Evolutionary conservation across 2,113 vertebrate genomes (phyloP).

Genomic region (Desmodus rotundus): DNA sequence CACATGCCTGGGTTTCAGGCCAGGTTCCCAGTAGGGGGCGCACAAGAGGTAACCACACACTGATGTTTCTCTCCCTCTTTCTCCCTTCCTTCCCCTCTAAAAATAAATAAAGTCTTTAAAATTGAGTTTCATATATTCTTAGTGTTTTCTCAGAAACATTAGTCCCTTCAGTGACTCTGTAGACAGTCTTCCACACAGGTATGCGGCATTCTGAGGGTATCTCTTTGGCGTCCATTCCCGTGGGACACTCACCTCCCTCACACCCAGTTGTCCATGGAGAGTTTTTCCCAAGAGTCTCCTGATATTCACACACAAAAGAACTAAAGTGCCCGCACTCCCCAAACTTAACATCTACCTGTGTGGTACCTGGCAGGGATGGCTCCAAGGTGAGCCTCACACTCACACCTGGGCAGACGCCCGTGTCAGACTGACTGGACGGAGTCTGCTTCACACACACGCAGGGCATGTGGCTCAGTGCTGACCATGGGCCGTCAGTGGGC

Average conservation of each 20-base stretch:
- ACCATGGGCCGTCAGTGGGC: not conserved
- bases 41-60: no score
- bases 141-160: not conserved
- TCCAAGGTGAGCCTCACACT: not conserved
- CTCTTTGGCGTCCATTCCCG: not conserved
- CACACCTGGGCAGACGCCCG: rapidly evolving
- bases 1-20: no score
- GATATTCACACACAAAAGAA: not conserved
- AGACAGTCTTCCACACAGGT: not conserved
- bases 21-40: no score
- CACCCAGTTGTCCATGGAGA: not conserved
- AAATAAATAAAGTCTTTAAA: no score
- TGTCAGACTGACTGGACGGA: rapidly evolving
- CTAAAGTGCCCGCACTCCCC: not conserved
- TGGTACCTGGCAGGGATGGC: not conserved
- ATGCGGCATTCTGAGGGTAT: not conserved
- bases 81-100: no score
- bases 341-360: not conserved
- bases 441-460: no score
- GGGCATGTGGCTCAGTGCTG: not conserved
- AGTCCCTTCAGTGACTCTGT: not conserved
- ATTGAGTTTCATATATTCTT: not conserved
- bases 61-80: no score
- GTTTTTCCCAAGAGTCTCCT: not conserved
- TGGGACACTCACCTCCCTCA: not conserved